Evolutionary conservation across 2,113 vertebrate genomes (phyloP), one percentile per base, ranked within the genome.

Genomic region (Sporophila hypoxantha): DNA sequence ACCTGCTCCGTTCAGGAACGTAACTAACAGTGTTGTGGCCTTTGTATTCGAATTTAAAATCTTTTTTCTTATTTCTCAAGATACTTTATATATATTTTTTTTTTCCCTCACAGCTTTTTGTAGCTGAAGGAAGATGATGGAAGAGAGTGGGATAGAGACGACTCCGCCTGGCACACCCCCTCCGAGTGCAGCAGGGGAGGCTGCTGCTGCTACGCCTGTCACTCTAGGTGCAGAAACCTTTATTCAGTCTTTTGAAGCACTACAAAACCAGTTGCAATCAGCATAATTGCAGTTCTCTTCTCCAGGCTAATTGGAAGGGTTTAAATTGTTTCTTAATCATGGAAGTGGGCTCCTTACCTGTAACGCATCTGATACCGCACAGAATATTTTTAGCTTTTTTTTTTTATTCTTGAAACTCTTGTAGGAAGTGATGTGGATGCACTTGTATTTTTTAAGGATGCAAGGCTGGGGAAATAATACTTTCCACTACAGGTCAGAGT

Each of bases 61-160:
- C 1, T 67, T 78, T 64, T 41, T 8, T 17, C 3, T 27, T 55
- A 2, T 78, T 80, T 85, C 49, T 92, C 20, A 80, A 52, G 6
- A 25, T 0, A 0, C 2, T 17, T 17, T 11, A 25, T 36, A 25
- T 36, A 4, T 49, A 26, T 49, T 56, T 53, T 56, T 55, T 32
- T 6, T 18, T 4, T 3, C 41, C 6, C 59, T 85, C n/a, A 7
- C 50, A 97, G 96, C 12, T 67, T 61, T 76, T 36, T 17, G 2
- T 91, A 76, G 41, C 42, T 92, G 87, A 96, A 93, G 85, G 76
- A 99, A 98, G 93, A 99, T 99, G 99, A 99, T 99, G 99, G 98
- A 99, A 98, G 99, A 99, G 95, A 99, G 98, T 80, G 98, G 98
- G 84, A 98, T 99, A 96, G 99, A 99, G 96, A 98, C 97, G 1